These are phyloP conservation scores for Theonella swinhoei DNA, from an alignment of 37 sponge, comb jelly and placozoan genomes.

Conservation along the genomic window DNA sequence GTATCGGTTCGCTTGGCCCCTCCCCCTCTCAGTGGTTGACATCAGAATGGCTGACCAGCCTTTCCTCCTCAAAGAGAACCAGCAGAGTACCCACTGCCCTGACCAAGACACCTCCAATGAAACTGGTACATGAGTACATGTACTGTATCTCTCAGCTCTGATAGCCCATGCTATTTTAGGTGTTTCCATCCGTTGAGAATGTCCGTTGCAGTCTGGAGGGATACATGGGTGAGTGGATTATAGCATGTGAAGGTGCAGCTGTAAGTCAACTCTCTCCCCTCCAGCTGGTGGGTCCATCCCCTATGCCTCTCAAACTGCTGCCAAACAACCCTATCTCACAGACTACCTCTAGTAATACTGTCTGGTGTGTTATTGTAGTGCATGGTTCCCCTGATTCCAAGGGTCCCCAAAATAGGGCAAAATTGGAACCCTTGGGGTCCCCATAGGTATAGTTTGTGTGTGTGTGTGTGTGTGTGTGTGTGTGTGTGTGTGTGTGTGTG, in stretches of 20 bases:
- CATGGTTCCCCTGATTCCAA: too few relatives aligned
- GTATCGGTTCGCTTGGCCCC: conserved; percentile 90
- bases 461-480: too few relatives aligned
- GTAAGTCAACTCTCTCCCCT: neutral
- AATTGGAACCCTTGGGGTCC: too few relatives aligned
- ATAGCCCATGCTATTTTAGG: conserved; percentile 29
- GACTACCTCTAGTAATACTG: conserved; percentile 47
- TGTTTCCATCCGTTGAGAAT: conserved; percentile 92
- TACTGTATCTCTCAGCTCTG: neutral
- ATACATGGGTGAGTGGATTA: conserved; percentile 59
- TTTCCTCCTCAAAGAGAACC: conserved; percentile 16
- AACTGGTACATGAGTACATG: conserved; percentile 32
- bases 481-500: too few relatives aligned
- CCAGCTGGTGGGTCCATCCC: conserved; percentile 92
- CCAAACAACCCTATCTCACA: conserved; percentile 82
- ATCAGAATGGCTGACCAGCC: conserved; percentile 72
- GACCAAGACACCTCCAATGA: conserved; percentile 22
- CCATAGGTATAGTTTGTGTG: too few relatives aligned
- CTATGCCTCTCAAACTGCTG: conserved; percentile 64
- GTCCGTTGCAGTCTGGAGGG: conserved; percentile 86
- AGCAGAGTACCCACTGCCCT: neutral
- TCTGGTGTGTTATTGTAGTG: neutral
- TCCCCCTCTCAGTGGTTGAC: conserved; percentile 63
- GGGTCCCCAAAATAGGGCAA: too few relatives aligned
- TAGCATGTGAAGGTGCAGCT: neutral